Evolutionary conservation across 2,113 vertebrate species (phyloP), one percentile per base, ranked within the genome.

Genomic region (Chlorocebus sabaeus): DNA sequence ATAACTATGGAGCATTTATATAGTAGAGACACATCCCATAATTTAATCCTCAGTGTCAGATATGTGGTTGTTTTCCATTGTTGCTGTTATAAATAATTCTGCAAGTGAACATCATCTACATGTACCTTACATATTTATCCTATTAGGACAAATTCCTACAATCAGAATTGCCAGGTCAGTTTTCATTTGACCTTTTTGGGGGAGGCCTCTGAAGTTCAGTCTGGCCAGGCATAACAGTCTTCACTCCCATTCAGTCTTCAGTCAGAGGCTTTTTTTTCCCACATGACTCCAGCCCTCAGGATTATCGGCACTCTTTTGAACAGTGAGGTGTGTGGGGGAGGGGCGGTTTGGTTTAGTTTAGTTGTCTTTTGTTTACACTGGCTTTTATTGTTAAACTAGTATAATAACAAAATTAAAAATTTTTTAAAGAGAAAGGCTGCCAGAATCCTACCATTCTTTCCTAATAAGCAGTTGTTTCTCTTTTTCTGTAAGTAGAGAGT

Each of bases 191-290:
- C 78, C 35, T 55, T 78, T 64, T 18, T 43, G 43, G 14, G 18
- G 8, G 76, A 59, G 23, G 45, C 50, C 48, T 72, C 61, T 52
- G 78, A 76, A 22, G 30, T 48, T 22, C 67, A 35, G 6, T 27
- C 48, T 38, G 27, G 38, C 43, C 18, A 14, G 40, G 22, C 30
- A 2, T 17, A 22, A 22, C 82, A 6, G 0, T 12, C 40, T 20
- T 23, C 11, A 4, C 8, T 76, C 20, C n/a, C 16, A 0, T 25
- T 20, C 3, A 11, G 9, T 61, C 12, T 4, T 0, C 67, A 23
- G 7, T 30, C 22, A 1, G 10, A 6, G 3, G 2, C 18, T 64
- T 52, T 55, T 57, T 38, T 40, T 67, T 1, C n/a, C 32, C 8
- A 9, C 0, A 1, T 0, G 48, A 38, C 11, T 35, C 38, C 14